These are phyloP conservation scores for Hephaestus fuliginosus DNA, from an alignment of 2,797 vertebrate genomes.

Conservation along the genomic window DNA sequence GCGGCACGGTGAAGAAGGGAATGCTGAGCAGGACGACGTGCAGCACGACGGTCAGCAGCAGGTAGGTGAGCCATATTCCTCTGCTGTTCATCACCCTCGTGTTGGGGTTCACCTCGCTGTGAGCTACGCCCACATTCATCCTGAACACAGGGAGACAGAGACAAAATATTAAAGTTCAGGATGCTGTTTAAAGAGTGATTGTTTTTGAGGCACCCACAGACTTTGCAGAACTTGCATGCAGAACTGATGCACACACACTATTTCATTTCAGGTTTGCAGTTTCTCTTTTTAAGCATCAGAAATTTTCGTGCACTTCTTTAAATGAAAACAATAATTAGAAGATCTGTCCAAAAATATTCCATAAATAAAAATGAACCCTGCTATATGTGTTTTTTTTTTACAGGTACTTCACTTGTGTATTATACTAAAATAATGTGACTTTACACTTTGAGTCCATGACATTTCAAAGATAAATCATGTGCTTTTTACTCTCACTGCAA, in stretches of 20 bases:
- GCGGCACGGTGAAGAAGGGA: conserved; percentile 93
- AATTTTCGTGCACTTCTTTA: not conserved
- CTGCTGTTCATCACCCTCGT: conserved; percentile 95
- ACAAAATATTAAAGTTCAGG: not conserved
- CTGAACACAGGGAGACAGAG: conserved; percentile 44
- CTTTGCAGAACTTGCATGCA: not conserved
- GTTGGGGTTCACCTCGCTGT: conserved; percentile 98
- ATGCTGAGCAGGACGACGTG: conserved; percentile 94
- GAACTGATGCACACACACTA: not conserved
- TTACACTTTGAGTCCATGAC: no score
- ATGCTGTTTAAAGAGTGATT: not conserved
- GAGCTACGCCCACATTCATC: conserved; percentile 97
- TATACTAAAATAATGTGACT: no score
- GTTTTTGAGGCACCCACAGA: not conserved
- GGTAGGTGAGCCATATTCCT: conserved; percentile 94
- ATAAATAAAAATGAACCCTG: no score
- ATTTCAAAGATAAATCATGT: no score
- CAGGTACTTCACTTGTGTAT: no score
- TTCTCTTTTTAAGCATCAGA: not conserved
- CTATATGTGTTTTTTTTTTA: no score
- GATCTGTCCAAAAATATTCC: no score
- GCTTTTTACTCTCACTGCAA: no score
- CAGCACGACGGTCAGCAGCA: conserved; percentile 89
- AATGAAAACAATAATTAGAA: not conserved
- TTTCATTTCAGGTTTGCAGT: not conserved